Conservation (phyloP, 2,797 vertebrate species). For the Silurus lanzhouensis region DNA sequence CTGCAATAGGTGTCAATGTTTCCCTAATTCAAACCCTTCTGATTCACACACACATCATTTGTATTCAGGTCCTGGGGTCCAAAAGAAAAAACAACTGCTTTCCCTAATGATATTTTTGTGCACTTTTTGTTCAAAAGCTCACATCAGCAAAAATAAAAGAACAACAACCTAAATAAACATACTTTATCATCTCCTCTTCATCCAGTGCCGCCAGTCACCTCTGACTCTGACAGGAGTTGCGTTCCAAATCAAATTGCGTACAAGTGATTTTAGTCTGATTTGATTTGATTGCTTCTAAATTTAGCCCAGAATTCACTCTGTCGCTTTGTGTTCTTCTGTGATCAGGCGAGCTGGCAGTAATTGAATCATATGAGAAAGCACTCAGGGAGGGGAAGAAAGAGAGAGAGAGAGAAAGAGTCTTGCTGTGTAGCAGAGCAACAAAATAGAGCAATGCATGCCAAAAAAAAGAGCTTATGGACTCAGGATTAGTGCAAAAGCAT, state of each 20-base stretch:
- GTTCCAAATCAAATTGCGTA: conserved; percentile 51
- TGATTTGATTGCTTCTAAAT: conserved; percentile 46
- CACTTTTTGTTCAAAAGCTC: conserved; percentile 19
- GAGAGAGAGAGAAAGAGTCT: conserved; percentile 36
- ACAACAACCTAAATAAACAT: conserved; percentile 27
- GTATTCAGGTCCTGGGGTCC: not conserved
- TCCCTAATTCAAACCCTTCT: not conserved
- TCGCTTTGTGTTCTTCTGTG: conserved; percentile 61
- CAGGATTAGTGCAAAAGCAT: conserved; percentile 17
- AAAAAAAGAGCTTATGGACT: conserved; percentile 35
- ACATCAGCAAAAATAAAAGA: conserved; percentile 38
- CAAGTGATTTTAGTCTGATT: conserved; percentile 27
- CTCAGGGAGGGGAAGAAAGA: conserved; percentile 41
- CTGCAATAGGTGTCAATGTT: not conserved
- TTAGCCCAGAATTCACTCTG: conserved; percentile 55
- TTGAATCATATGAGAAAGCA: conserved; percentile 60
- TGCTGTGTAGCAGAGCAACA: conserved; percentile 28
- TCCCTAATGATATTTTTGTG: not conserved
- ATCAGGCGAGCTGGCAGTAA: conserved; percentile 63
- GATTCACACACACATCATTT: not conserved
- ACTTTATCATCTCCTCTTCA: conserved; percentile 28
- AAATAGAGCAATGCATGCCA: conserved; percentile 28
- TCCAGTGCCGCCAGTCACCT: conserved; percentile 29
- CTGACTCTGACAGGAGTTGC: conserved; percentile 45
- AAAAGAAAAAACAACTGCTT: not conserved